Evolutionary conservation across 2,113 vertebrate genomes (phyloP).

Genomic region (Hydrolagus affinis): DNA sequence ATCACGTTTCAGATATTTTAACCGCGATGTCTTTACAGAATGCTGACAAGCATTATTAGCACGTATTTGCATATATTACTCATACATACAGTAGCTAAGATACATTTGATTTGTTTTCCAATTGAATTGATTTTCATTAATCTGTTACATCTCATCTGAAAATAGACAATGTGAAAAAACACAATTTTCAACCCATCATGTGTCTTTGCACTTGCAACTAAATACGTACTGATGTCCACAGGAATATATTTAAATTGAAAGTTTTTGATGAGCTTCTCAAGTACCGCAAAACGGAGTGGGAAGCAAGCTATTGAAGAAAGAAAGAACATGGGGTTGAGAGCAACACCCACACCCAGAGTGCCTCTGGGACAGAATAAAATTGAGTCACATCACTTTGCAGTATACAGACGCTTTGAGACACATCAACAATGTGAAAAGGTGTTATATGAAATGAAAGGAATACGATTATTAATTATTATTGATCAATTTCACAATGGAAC

Average conservation of each 20-base stretch:
- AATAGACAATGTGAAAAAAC: conserved; percentile 23
- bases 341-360: too few species aligned
- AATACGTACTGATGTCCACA: background rate
- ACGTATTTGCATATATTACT: conserved; percentile 23
- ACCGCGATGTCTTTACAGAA: conserved; percentile 8
- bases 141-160: conserved; percentile 16
- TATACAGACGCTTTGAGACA: too few species aligned
- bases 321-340: background rate
- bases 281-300: background rate
- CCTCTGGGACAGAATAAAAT: too few species aligned
- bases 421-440: too few species aligned
- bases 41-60: background rate
- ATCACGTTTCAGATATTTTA: conserved; percentile 25
- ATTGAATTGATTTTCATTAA: conserved; percentile 16
- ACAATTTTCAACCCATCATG: conserved; percentile 8
- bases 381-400: too few species aligned
- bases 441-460: too few species aligned
- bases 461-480: too few species aligned
- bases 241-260: background rate
- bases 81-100: too few species aligned
- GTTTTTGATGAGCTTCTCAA: background rate
- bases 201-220: conserved; percentile 13
- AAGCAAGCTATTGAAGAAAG: background rate
- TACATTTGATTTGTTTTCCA: background rate
- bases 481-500: too few species aligned